Percentiles rank a stretch among this genome's conserved stretches.
phyloP scores from a whole-genome alignment of 2,113 vertebrate genomes.

The Ageneiosus marmoratus region DNA sequence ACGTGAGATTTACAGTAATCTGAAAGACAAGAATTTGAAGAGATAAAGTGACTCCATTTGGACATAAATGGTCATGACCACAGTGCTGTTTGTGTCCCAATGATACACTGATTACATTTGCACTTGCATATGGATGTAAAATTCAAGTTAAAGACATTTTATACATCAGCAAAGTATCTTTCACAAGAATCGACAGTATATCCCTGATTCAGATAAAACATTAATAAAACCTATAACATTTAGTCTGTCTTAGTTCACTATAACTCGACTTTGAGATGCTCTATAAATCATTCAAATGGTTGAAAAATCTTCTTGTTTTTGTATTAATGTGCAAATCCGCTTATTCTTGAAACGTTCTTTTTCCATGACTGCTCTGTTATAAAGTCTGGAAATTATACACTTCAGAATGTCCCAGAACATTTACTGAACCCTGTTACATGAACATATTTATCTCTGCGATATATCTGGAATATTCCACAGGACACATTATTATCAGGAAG shows the following conservation, averaged over 20 bases:
- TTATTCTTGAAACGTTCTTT: not conserved
- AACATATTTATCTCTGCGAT: too few relatives aligned
- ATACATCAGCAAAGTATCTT: not conserved
- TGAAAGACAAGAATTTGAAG: not conserved
- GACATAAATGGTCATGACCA: not conserved
- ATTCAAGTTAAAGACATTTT: not conserved
- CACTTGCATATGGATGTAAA: not conserved
- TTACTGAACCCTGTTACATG: conserved; percentile 2
- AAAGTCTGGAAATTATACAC: too few relatives aligned
- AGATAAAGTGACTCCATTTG: not conserved
- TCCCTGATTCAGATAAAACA: not conserved
- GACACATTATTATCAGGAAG: not conserved
- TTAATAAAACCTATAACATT: too few relatives aligned
- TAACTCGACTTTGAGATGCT: not conserved
- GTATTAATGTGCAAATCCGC: not conserved
- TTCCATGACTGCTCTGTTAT: not conserved
- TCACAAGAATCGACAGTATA: not conserved
- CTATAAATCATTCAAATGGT: not conserved
- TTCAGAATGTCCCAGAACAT: not conserved
- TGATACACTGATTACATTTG: not conserved
- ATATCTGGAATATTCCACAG: conserved; percentile 3
- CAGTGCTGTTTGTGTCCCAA: not conserved
- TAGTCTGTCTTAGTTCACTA: not conserved
- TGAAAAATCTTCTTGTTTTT: not conserved
- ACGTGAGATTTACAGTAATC: not conserved